Conservation (phyloP, 2,888 invertebrate species). For the Caenorhabditis angaria region DNA sequence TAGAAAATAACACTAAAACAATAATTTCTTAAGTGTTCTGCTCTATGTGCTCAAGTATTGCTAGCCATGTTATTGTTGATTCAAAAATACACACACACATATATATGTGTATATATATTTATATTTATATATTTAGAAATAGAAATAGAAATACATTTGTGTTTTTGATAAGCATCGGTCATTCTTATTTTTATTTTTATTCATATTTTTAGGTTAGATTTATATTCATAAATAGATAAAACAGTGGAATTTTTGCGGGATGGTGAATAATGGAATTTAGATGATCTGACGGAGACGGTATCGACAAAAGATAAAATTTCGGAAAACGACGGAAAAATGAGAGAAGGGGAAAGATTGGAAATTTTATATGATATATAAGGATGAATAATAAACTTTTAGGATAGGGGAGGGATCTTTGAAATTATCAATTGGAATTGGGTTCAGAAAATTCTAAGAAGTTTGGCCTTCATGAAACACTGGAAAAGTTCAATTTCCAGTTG, state of each 20-base stretch:
- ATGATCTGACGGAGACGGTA: neutral
- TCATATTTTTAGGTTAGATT: slow-evolving; percentile 1
- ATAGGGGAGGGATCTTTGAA: too few species aligned
- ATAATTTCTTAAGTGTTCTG: slow-evolving; percentile 38
- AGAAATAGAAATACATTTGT: neutral
- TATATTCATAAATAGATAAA: neutral
- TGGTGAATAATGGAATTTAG: neutral
- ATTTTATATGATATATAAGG: neutral
- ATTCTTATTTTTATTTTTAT: too few species aligned
- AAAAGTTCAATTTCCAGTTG: too few species aligned
- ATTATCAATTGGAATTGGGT: too few species aligned
- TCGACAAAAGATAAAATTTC: neutral
- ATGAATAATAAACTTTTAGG: too few species aligned
- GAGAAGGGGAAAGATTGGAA: neutral
- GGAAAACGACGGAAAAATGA: neutral
- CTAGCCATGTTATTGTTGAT: neutral
- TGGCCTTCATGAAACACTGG: too few species aligned
- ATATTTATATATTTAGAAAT: too few species aligned
- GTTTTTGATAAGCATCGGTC: slow-evolving; percentile 4
- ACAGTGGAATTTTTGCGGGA: neutral
- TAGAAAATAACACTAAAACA: slow-evolving; percentile 46
- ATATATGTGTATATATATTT: too few species aligned
- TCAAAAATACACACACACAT: neutral
- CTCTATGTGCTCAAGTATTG: slow-evolving; percentile 2
- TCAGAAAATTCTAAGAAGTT: too few species aligned